Percentiles rank a stretch among this genome's conserved stretches.
Conservation (phyloP, 2,888 invertebrate species). For the Tachina lurida region DNA sequence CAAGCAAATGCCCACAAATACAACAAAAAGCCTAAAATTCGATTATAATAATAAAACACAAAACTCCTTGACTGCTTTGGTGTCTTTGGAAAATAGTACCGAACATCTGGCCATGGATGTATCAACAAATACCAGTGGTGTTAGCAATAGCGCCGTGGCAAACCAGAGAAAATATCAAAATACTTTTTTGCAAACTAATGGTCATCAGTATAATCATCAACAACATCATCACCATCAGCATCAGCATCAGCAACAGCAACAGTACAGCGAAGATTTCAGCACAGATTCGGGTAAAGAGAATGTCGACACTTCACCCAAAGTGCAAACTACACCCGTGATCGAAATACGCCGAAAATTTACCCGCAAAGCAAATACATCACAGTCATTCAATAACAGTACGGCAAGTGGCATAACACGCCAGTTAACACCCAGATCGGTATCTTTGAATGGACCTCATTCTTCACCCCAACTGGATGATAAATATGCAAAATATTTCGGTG, state of each 20-base stretch:
- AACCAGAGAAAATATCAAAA: slow-evolving; percentile 41
- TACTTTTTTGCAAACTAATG: slow-evolving; percentile 34
- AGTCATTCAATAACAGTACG: slow-evolving; percentile 53
- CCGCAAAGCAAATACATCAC: slow-evolving; percentile 72
- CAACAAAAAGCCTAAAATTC: slow-evolving; percentile 73
- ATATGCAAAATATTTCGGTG: slow-evolving; percentile 80
- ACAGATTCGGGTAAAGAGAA: slow-evolving; percentile 82
- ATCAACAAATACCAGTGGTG: slow-evolving; percentile 19
- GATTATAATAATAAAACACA: slow-evolving; percentile 68
- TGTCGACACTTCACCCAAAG: slow-evolving; percentile 40
- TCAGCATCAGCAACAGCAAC: slow-evolving; percentile 6
- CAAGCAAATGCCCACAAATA: slow-evolving; percentile 69
- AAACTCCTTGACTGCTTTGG: slow-evolving; percentile 40
- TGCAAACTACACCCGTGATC: slow-evolving; percentile 71
- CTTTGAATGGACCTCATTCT: slow-evolving; percentile 65
- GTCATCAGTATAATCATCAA: background rate
- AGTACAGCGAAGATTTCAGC: slow-evolving; percentile 71
- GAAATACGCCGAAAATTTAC: slow-evolving; percentile 77
- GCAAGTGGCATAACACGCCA: slow-evolving; percentile 42
- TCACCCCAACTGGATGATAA: slow-evolving; percentile 75
- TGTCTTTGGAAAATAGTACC: slow-evolving; percentile 72
- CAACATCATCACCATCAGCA: too few species aligned
- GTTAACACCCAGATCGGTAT: slow-evolving; percentile 62
- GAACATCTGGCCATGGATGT: slow-evolving; percentile 73
- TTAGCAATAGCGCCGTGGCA: background rate